These are phyloP conservation scores for Vicugna pacos DNA, from an alignment of 2,113 vertebrate genomes.

Conservation along the genomic window DNA sequence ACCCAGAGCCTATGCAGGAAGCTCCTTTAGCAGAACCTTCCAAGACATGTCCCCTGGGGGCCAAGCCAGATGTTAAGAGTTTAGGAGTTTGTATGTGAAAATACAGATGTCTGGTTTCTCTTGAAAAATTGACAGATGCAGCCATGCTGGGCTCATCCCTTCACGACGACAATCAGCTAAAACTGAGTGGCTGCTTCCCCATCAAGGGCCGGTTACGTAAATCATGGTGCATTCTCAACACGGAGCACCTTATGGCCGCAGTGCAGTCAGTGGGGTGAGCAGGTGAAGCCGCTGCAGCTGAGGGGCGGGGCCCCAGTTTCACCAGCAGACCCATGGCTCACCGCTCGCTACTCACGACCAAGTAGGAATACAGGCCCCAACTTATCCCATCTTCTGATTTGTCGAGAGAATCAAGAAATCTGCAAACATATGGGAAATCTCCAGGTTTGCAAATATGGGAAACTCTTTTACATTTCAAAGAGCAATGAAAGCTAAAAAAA, in stretches of 20 bases:
- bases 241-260: no score
- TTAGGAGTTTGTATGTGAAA: neutral
- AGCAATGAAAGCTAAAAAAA: neutral
- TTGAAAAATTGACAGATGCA: neutral
- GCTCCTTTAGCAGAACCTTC: neutral
- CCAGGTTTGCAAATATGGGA: neutral
- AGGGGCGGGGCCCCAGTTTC: neutral
- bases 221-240: no score
- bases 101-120: neutral
- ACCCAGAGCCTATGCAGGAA: neutral
- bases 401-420: neutral
- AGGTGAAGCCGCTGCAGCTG: neutral
- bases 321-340: neutral
- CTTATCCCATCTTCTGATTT: neutral
- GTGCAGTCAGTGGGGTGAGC: no score
- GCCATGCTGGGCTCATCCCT: rapidly evolving
- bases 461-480: neutral
- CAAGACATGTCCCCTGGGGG: rapidly evolving
- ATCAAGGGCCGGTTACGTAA: no score
- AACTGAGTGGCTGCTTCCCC: neutral
- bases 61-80: neutral
- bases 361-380: neutral
- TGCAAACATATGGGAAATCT: neutral
- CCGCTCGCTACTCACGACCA: neutral
- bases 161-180: neutral